Percentiles rank a stretch among this genome's conserved stretches.
These are phyloP conservation scores for Bedellia somnulentella DNA, from an alignment of 2,888 invertebrate species.

Conservation along the genomic window DNA sequence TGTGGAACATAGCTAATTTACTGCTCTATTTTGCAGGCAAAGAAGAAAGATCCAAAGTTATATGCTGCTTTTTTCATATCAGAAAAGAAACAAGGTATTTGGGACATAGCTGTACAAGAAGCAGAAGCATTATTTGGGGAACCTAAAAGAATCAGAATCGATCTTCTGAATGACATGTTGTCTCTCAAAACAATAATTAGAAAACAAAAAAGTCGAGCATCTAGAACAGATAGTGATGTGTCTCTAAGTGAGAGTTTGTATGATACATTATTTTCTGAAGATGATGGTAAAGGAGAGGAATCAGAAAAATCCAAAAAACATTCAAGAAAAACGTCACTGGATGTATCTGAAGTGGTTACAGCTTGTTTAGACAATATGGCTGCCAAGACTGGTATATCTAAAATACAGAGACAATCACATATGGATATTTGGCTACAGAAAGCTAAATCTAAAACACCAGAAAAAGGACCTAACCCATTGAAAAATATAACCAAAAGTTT, in stretches of 20 bases:
- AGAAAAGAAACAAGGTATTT: slow-evolving; percentile 58
- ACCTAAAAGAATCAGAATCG: slow-evolving; percentile 58
- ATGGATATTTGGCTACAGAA: slow-evolving; percentile 56
- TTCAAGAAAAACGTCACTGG: slow-evolving; percentile 31
- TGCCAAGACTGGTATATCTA: slow-evolving; percentile 48
- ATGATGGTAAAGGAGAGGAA: slow-evolving; percentile 30
- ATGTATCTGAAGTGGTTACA: slow-evolving; percentile 48
- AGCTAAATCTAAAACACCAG: slow-evolving; percentile 53
- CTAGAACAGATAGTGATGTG: slow-evolving; percentile 40
- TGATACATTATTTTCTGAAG: slow-evolving; percentile 46
- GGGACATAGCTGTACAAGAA: slow-evolving; percentile 76
- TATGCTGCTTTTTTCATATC: slow-evolving; percentile 56
- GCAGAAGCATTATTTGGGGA: slow-evolving; percentile 66
- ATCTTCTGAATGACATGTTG: slow-evolving; percentile 44
- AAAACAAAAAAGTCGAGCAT: slow-evolving; percentile 18
- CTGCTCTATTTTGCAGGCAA: slow-evolving; percentile 47
- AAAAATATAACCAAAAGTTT: not conserved
- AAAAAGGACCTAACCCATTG: slow-evolving; percentile 25
- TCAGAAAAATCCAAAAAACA: slow-evolving; percentile 22
- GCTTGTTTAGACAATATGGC: slow-evolving; percentile 53
- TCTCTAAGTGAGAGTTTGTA: slow-evolving; percentile 50
- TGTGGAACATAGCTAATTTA: no score
- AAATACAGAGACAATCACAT: slow-evolving; percentile 48
- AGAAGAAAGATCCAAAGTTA: slow-evolving; percentile 54
- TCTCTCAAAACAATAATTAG: slow-evolving; percentile 13